Base-by-base conservation (phyloP, 2,113 vertebrate species). In the Eira barbara region DNA sequence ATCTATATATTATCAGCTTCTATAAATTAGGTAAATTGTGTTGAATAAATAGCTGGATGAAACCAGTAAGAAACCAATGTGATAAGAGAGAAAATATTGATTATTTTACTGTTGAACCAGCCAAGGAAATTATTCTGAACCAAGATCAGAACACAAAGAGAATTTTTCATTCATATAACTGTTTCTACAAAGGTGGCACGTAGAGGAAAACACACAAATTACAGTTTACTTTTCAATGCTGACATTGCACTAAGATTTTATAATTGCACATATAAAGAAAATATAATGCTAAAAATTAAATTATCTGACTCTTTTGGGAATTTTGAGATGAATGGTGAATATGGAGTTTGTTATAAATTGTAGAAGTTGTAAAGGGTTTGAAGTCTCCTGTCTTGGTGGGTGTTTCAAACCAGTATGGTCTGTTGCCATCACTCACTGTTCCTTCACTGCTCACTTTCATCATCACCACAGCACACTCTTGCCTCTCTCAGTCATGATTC, bases 401-500 rank as follows among this genome's bases (percentile, higher is more conserved):
- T 0, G 29, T 95, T 98, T 98, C 96, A 97, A 90, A 86, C 65
- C 92, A 95, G 81, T 93, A 84, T 74, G 39, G 39, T 49, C 89
- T 96, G 67, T 92, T 95, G 94, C 94, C 45, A 61, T 95, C 95
- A 90, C 73, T 96, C 96, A 97, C 21, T 78, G 88, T 91, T 96
- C 95, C 91, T 95, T 98, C 91, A 82, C 63, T 87, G 4, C 86
- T 98, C 55, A 76, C 82, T 98, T 98, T 98, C 96, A 96, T 98
- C 97, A 95, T 90, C 55, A 87, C 96, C 90, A 88, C 85, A 71
- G 88, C 89, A 92, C 91, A 36, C 52, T 91, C 42, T 49, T 6
- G 86, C 97, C 89, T 13, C 96, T 93, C 93, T 97, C 97, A 94
- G 10, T 88, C 94, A 61, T 84, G 96, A 97, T 97, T 96, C 97